Percentiles rank a stretch among this genome's conserved stretches.
phyloP scores from a whole-genome alignment of 1,140 invertebrate species.

The Trissolcus basalis region DNA sequence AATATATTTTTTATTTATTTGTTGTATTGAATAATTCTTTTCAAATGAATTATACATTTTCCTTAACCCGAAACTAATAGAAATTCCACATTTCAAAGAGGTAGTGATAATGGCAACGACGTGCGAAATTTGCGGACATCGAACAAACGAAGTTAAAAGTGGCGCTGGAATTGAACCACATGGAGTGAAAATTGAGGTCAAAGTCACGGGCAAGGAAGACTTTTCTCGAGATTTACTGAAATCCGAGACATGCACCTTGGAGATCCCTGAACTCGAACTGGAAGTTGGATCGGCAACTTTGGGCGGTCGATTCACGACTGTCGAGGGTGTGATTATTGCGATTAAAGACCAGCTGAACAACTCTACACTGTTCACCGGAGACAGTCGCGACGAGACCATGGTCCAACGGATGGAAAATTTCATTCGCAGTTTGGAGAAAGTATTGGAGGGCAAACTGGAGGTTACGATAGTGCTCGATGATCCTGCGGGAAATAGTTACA shows the following conservation, averaged over 20 bases:
- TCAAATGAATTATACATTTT: conserved; percentile 34
- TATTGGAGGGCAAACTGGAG: conserved; percentile 80
- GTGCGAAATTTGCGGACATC: conserved; percentile 93
- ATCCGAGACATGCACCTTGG: conserved; percentile 93
- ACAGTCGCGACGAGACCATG: conserved; percentile 80
- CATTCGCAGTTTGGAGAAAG: conserved; percentile 81
- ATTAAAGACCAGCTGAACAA: conserved; percentile 83
- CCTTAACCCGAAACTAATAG: conserved; percentile 73
- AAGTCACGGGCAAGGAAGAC: conserved; percentile 85
- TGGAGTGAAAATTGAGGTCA: conserved; percentile 87
- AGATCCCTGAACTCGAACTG: conserved; percentile 93
- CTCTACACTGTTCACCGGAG: conserved; percentile 83
- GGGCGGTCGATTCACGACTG: conserved; percentile 96
- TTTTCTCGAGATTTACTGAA: conserved; percentile 95
- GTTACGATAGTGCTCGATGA: conserved; percentile 93
- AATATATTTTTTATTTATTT: neutral
- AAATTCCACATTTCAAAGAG: conserved; percentile 98
- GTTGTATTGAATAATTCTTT: neutral
- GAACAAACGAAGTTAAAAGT: conserved; percentile 97
- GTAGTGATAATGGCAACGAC: conserved; percentile 97
- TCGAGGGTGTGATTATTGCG: conserved; percentile 88
- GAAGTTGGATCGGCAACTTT: conserved; percentile 89
- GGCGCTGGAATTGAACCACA: conserved; percentile 91
- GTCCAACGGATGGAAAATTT: conserved; percentile 80
- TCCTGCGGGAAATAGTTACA: conserved; percentile 97